Evolutionary conservation across 2,888 invertebrate genomes (phyloP).

Genomic region (Frankliniella fusca): DNA sequence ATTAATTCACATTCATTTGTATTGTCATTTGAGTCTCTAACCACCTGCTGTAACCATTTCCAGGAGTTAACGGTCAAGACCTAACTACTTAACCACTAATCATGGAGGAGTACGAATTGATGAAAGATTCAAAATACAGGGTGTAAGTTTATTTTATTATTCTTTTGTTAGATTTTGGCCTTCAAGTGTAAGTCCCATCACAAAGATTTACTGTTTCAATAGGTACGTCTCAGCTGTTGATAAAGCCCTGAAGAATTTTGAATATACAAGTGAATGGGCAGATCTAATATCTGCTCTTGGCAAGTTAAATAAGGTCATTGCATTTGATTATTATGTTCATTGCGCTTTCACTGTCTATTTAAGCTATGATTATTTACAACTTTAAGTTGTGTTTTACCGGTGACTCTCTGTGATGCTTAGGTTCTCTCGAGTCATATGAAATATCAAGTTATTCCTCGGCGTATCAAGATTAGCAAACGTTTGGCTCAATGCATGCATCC

Average conservation of each 20-base stretch:
- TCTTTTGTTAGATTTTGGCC: background rate
- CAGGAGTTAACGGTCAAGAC: background rate
- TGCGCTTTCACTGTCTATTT: background rate
- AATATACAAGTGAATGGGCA: slow-evolving; percentile 93
- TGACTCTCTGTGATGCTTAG: slow-evolving; percentile 47
- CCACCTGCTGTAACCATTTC: background rate
- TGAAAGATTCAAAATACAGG: slow-evolving; percentile 77
- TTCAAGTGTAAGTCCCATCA: background rate
- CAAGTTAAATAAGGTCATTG: slow-evolving; percentile 77
- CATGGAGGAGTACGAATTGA: slow-evolving; percentile 72
- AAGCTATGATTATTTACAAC: background rate
- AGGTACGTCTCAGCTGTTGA: slow-evolving; percentile 73
- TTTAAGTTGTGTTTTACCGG: slow-evolving; percentile 15
- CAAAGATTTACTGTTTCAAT: slow-evolving; percentile 37
- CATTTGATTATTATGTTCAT: slow-evolving; percentile 30
- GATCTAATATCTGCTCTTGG: slow-evolving; percentile 86
- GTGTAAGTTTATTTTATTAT: slow-evolving; percentile 51
- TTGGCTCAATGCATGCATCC: slow-evolving; percentile 93
- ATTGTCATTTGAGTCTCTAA: background rate
- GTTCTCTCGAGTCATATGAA: slow-evolving; percentile 73
- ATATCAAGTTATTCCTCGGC: slow-evolving; percentile 78
- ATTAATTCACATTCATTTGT: background rate
- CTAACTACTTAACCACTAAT: slow-evolving; percentile 55
- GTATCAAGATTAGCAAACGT: slow-evolving; percentile 83
- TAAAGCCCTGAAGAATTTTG: slow-evolving; percentile 84